phyloP scores from a whole-genome alignment of 2,797 vertebrate species.

The Enteromius argenteus region DNA sequence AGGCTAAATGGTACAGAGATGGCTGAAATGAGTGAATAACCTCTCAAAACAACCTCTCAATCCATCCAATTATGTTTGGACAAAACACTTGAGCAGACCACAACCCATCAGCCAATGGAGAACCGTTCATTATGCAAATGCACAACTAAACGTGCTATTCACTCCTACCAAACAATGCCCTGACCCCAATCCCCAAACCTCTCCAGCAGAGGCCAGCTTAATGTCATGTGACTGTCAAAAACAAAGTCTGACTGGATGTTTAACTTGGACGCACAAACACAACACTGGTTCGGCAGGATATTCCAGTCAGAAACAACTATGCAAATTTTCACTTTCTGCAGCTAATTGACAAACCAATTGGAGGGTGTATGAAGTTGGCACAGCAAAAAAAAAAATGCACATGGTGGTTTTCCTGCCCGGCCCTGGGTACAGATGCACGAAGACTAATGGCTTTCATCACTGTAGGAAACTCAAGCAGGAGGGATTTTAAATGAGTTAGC shows the following conservation, averaged over 20 bases:
- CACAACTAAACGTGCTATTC: slow-evolving; percentile 36
- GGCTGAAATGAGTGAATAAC: slow-evolving; percentile 10
- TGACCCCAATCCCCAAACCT: slow-evolving; percentile 40
- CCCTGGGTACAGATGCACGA: slow-evolving; percentile 16
- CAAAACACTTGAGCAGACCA: not conserved
- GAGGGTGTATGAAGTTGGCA: not conserved
- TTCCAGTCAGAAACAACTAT: slow-evolving; percentile 1
- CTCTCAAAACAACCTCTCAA: slow-evolving; percentile 34
- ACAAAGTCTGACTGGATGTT: slow-evolving; percentile 14
- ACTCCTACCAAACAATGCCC: slow-evolving; percentile 24
- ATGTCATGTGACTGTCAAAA: slow-evolving; percentile 45
- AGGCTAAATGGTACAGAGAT: not conserved
- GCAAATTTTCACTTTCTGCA: not conserved
- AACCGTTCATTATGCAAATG: slow-evolving; percentile 39
- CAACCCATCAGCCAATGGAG: slow-evolving; percentile 15
- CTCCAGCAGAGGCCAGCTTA: slow-evolving; percentile 16
- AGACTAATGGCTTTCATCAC: slow-evolving; percentile 58
- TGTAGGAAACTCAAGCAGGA: slow-evolving; percentile 31
- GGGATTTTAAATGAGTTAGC: slow-evolving; percentile 47
- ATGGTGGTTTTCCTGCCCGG: not conserved
- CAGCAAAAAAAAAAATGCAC: slow-evolving; percentile 11
- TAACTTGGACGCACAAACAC: not conserved
- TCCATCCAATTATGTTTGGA: slow-evolving; percentile 9
- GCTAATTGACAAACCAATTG: not conserved
- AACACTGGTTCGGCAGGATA: slow-evolving; percentile 8